Percentiles rank a stretch among this genome's conserved stretches.
phyloP scores from a whole-genome alignment of 2,797 vertebrate genomes.

The Cirrhinus mrigala region DNA sequence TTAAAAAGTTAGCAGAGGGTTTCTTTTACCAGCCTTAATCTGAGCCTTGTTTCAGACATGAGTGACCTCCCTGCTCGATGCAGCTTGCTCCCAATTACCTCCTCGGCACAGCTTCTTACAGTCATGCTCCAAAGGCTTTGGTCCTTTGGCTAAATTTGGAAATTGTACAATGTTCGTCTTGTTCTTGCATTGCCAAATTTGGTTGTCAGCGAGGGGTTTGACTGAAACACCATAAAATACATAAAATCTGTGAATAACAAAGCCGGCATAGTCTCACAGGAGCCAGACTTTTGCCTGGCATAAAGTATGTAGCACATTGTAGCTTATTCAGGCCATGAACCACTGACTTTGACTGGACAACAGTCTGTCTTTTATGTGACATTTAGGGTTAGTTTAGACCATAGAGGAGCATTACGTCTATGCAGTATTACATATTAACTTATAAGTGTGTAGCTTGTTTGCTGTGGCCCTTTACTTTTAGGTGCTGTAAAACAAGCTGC shows the following conservation, averaged over 20 bases:
- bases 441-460: conserved; percentile 42
- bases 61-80: conserved; percentile 43
- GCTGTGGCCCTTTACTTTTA: neutral
- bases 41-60: conserved; percentile 55
- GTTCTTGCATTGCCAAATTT: conserved; percentile 63
- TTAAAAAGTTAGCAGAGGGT: conserved; percentile 66
- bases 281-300: neutral
- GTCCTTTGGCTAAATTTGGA: conserved; percentile 50
- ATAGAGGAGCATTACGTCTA: neutral
- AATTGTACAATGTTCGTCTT: conserved; percentile 17
- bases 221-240: conserved; percentile 41
- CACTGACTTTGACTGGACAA: neutral
- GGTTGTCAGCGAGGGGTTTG: conserved; percentile 3
- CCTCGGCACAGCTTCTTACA: conserved; percentile 53
- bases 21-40: conserved; percentile 57
- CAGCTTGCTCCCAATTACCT: conserved; percentile 50
- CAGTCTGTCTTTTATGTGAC: neutral
- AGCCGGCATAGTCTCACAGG: neutral
- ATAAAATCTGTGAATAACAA: neutral
- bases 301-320: conserved; percentile 12
- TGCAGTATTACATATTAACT: neutral
- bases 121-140: conserved; percentile 18
- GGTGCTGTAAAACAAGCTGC: neutral
- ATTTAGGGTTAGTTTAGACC: neutral
- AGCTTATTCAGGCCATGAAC: neutral